Evolutionary conservation across 2,888 invertebrate species (phyloP).

Genomic region (Meteorus colon): DNA sequence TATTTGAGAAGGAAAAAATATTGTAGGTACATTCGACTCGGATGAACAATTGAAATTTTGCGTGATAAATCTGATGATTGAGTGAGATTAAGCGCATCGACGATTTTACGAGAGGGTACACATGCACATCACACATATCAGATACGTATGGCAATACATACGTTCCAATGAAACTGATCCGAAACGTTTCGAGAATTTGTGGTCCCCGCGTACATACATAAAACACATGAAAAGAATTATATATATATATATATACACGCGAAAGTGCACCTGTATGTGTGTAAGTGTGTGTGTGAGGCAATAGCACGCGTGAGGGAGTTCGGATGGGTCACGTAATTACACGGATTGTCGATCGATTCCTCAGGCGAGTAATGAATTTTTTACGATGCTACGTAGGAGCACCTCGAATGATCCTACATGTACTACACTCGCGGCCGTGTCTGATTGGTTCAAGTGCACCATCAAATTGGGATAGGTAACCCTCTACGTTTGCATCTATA

Average conservation of each 20-base stretch:
- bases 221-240: conserved; percentile 24
- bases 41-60: conserved; percentile 3
- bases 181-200: conserved; percentile 33
- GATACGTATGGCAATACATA: background rate
- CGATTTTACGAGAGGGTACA: conserved; percentile 9
- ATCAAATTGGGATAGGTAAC: conserved; percentile 23
- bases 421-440: conserved; percentile 51
- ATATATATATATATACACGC: background rate
- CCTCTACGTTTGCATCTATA: background rate
- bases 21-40: background rate
- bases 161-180: conserved; percentile 2
- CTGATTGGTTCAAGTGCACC: conserved; percentile 51
- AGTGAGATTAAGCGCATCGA: conserved; percentile 4
- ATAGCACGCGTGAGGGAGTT: conserved; percentile 35
- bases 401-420: conserved; percentile 1
- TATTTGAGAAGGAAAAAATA: background rate
- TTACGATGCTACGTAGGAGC: conserved; percentile 59
- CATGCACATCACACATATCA: background rate
- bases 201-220: background rate
- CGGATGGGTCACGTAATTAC: conserved; percentile 66
- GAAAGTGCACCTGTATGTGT: background rate
- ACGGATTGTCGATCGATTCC: conserved; percentile 69
- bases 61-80: background rate
- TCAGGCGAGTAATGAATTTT: conserved; percentile 69
- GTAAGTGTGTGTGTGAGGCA: background rate